Evolutionary conservation across 2,888 invertebrate genomes (phyloP).

Genomic region (Agrotis exclamationis): DNA sequence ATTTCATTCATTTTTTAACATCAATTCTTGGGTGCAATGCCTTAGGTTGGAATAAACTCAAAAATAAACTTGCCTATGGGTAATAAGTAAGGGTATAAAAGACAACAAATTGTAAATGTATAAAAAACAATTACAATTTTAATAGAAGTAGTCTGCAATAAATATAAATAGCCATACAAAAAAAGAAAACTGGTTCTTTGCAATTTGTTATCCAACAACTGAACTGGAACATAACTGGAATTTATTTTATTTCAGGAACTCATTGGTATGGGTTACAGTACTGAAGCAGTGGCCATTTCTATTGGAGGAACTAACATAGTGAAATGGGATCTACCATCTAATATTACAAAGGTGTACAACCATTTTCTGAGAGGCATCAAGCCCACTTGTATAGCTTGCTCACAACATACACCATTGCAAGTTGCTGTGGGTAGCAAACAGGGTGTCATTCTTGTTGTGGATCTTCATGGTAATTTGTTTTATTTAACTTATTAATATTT

Average conservation of each 20-base stretch:
- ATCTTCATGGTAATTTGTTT: constrained; percentile 78
- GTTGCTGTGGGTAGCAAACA: constrained; percentile 88
- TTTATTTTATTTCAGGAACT: constrained; percentile 77
- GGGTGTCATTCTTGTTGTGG: constrained; percentile 84
- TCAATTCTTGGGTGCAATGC: too few relatives aligned
- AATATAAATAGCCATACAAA: too few relatives aligned
- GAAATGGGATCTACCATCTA: constrained; percentile 89
- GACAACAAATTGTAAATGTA: too few relatives aligned
- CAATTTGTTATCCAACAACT: too few relatives aligned
- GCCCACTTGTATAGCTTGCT: constrained; percentile 82
- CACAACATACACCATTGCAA: constrained; percentile 77
- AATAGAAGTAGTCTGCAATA: too few relatives aligned
- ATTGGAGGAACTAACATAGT: constrained; percentile 87
- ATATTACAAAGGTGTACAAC: constrained; percentile 82
- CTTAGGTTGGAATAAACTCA: not conserved
- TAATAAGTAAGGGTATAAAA: too few relatives aligned
- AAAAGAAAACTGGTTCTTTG: too few relatives aligned
- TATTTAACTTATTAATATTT: not conserved
- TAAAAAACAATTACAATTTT: too few relatives aligned
- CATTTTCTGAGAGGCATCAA: constrained; percentile 77
- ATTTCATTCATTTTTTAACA: too few relatives aligned
- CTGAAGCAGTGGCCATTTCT: constrained; percentile 84
- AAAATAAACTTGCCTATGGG: not conserved
- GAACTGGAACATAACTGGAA: not conserved
- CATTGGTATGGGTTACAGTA: constrained; percentile 86